Base-by-base conservation (phyloP, 2,113 vertebrate species). In the Vulpes ferrilata region DNA sequence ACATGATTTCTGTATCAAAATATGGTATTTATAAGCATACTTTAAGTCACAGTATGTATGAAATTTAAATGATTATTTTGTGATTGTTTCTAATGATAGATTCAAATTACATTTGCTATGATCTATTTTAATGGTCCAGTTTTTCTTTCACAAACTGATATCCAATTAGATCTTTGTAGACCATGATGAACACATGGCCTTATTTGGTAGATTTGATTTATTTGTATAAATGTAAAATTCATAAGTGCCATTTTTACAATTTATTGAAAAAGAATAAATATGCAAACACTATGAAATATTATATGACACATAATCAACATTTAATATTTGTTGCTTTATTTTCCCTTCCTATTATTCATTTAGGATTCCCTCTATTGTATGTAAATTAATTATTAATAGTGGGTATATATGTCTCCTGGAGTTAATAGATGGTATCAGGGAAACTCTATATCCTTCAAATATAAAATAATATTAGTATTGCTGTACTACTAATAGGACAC, bases 91-190 rank as follows among this genome's bases (percentile, higher is more conserved):
- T 59, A 73, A 22, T 30, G 43, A 83, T 22, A 90, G 13, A 48
- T 10, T 97, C 65, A 71, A 85, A 85, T 80, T 80, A 69, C 2
- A 32, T 86, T 84, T 83, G 10, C 91, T 67, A 57, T 69, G 15
- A 55, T 81, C 3, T n/a, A 86, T 85, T 81, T 64, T 69, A 92
- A 64, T 3, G 64, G 38, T 12, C 23, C 9, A 82, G 76, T 57
- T 85, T 92, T 94, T 88, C 35, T 80, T 96, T 84, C 9, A 79
- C 11, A 93, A 90, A 69, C 43, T 67, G 51, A 92, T 93, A 90
- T 76, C 7, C 25, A 86, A 78, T 5, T 22, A 59, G 30, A 55
- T 43, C 57, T 69, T 5, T 89, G 20, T 8, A 55, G 30, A 80
- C 2, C 17, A 35, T 16, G 30, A 51, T 57, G 11, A 16, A 81